Evolutionary conservation across 2,113 vertebrate species (phyloP).

Genomic region (Sceloporus tristichus): DNA sequence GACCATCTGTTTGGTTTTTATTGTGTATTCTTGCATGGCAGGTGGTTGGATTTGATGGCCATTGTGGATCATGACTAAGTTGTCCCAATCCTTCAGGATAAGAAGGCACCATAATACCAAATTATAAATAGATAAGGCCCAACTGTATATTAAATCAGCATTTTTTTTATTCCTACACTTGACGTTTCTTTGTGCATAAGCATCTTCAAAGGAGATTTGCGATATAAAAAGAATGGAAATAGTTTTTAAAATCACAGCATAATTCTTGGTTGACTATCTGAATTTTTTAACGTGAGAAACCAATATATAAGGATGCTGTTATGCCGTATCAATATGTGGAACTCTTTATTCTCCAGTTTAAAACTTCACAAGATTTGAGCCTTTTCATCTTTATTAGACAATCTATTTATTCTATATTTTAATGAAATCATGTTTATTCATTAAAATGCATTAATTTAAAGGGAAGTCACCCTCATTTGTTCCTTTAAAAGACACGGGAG

Average conservation of each 20-base stretch:
- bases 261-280: conserved; percentile 11
- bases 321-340: neutral
- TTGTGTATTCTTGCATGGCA: too few species aligned
- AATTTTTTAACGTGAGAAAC: neutral
- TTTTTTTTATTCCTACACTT: neutral
- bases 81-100: neutral
- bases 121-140: neutral
- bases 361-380: neutral
- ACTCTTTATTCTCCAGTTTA: conserved; percentile 9
- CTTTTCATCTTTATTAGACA: conserved; percentile 23
- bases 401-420: conserved; percentile 3
- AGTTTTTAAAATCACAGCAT: neutral
- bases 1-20: too few species aligned
- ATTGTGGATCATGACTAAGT: too few species aligned
- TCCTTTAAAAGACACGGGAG: neutral
- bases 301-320: conserved; percentile 3
- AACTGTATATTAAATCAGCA: neutral
- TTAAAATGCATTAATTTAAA: neutral
- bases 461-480: neutral
- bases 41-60: too few species aligned
- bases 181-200: neutral
- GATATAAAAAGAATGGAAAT: conserved; percentile 8
- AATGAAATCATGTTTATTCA: conserved; percentile 1
- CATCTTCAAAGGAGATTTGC: neutral
- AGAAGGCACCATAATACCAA: neutral